Evolutionary conservation across 1,140 invertebrate genomes (phyloP).

Genomic region (Pentalonia nigronervosa): DNA sequence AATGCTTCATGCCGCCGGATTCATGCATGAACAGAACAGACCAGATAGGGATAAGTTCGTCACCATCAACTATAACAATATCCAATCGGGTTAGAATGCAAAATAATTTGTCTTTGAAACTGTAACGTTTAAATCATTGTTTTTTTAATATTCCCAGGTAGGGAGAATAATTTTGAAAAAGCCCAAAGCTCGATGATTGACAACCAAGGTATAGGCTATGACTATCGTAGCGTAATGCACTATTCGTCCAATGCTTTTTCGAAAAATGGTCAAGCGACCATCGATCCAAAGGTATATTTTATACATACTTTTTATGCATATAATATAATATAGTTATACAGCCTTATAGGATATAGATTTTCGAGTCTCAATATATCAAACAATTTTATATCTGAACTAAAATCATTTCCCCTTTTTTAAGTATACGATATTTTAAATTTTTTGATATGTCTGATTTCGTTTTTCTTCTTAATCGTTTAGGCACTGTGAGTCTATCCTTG

Average conservation of each 20-base stretch:
- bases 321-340: neutral
- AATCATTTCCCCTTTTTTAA: neutral
- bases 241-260: slow-evolving; percentile 82
- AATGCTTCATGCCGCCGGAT: slow-evolving; percentile 84
- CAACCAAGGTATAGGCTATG: slow-evolving; percentile 75
- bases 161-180: slow-evolving; percentile 76
- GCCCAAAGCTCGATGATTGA: slow-evolving; percentile 67
- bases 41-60: slow-evolving; percentile 80
- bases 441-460: neutral
- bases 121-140: neutral
- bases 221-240: slow-evolving; percentile 86
- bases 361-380: neutral
- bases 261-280: slow-evolving; percentile 75
- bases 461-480: neutral
- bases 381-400: neutral
- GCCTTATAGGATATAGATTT: neutral
- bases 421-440: neutral
- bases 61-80: slow-evolving; percentile 76
- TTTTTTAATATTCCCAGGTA: slow-evolving; percentile 64
- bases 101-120: neutral
- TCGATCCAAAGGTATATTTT: slow-evolving; percentile 70
- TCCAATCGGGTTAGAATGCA: slow-evolving; percentile 68
- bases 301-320: neutral
- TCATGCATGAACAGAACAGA: slow-evolving; percentile 87
- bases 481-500: neutral